A percentile compares a stretch with the other conserved stretches of the same genome.
Evolutionary conservation across 2,113 vertebrate genomes (phyloP).

Genomic region (Ophiodon elongatus): DNA sequence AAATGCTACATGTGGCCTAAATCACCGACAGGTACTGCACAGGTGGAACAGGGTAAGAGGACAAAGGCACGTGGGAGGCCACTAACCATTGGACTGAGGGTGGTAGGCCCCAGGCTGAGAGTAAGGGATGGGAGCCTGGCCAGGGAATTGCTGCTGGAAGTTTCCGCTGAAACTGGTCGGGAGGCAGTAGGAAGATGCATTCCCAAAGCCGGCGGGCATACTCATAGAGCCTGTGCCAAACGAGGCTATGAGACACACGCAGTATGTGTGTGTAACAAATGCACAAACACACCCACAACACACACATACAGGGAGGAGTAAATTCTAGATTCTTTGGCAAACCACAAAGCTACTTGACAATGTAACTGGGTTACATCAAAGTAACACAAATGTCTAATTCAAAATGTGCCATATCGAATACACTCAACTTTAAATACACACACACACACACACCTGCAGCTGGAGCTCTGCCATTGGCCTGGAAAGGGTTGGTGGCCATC

Average conservation of each 20-base stretch:
- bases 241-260: conserved; percentile 85
- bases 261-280: conserved; percentile 60
- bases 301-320: conserved; percentile 41
- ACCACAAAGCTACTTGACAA: conserved; percentile 54
- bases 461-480: conserved; percentile 91
- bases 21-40: conserved; percentile 51
- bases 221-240: conserved; percentile 97
- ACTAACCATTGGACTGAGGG: conserved; percentile 96
- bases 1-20: background rate
- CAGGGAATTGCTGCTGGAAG: conserved; percentile 95
- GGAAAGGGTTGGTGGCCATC: conserved; percentile 96
- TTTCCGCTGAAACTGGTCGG: conserved; percentile 98
- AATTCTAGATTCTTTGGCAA: conserved; percentile 52
- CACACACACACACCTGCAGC: conserved; percentile 78
- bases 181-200: conserved; percentile 93
- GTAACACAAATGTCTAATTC: conserved; percentile 24
- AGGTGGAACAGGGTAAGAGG: conserved; percentile 25
- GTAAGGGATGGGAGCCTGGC: conserved; percentile 92
- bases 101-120: conserved; percentile 92
- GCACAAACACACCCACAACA: conserved; percentile 30
- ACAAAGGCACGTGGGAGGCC: conserved; percentile 46
- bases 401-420: background rate
- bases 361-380: conserved; percentile 63
- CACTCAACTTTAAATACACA: background rate
- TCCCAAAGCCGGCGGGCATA: conserved; percentile 96